Evolutionary conservation across 2,113 vertebrate species (phyloP).

Genomic region (Cricetomys ansorgei): DNA sequence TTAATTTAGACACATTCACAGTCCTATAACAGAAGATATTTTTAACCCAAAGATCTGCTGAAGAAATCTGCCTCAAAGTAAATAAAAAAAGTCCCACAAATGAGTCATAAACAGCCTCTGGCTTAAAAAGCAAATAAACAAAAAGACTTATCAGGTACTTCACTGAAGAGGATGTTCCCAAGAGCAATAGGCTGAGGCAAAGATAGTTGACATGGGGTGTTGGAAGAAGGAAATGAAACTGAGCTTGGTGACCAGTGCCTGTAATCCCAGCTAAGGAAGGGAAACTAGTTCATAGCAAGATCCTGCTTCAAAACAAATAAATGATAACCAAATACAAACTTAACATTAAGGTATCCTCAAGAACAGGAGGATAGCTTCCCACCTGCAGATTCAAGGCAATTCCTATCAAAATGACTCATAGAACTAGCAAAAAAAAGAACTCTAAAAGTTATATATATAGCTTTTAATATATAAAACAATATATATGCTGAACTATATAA

Average conservation of each 20-base stretch:
- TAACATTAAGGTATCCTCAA: not conserved
- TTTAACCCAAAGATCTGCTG: not conserved
- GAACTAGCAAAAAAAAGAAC: not conserved
- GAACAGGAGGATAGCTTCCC: not conserved
- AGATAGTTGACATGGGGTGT: not conserved
- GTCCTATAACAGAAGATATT: not conserved
- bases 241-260: not conserved
- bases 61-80: not conserved
- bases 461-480: too few relatives aligned
- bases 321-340: not conserved
- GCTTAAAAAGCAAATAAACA: not conserved
- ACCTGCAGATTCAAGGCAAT: not conserved
- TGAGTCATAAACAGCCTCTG: not conserved
- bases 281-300: not conserved
- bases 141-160: not conserved
- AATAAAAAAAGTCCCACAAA: not conserved
- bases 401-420: not conserved
- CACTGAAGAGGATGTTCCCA: not conserved
- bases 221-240: not conserved
- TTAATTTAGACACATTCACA: not conserved
- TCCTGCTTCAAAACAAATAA: not conserved
- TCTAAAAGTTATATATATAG: not conserved
- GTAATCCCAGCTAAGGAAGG: not conserved
- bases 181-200: not conserved
- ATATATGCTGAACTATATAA: not conserved